phyloP scores from a whole-genome alignment of 2,888 invertebrate species.

The Chloroclystis v-ata region DNA sequence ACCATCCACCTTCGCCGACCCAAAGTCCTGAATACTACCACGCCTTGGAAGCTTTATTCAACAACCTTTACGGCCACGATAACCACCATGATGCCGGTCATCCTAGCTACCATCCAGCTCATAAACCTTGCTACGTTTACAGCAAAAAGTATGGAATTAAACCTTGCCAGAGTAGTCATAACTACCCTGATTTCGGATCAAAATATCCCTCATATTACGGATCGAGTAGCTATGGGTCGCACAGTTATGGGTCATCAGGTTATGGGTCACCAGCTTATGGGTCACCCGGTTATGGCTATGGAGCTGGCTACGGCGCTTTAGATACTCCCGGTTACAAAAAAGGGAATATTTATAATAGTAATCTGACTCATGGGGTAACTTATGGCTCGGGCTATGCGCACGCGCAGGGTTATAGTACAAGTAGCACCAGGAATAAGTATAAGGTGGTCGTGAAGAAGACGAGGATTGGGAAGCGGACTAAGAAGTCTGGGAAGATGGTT shows the following conservation, averaged over 20 bases:
- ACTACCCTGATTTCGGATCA: neutral
- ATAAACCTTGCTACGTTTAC: constrained; percentile 12
- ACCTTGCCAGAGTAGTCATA: constrained; percentile 7
- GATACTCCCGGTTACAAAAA: constrained; percentile 36
- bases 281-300: constrained; percentile 12
- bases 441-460: constrained; percentile 60
- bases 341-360: constrained; percentile 42
- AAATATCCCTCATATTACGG: constrained; percentile 3
- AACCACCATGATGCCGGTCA: neutral
- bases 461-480: constrained; percentile 38
- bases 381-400: constrained; percentile 48
- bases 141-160: constrained; percentile 19
- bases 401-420: constrained; percentile 48
- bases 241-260: constrained; percentile 9
- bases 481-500: constrained; percentile 40
- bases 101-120: constrained; percentile 3
- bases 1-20: constrained; percentile 62
- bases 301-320: constrained; percentile 10
- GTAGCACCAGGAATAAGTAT: constrained; percentile 48
- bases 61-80: constrained; percentile 44
- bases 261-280: constrained; percentile 15
- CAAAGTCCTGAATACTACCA: constrained; percentile 66
- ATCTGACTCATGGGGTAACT: constrained; percentile 34
- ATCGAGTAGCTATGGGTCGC: constrained; percentile 11
- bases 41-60: constrained; percentile 59